A percentile compares a stretch with the other conserved stretches of the same genome.
These are phyloP conservation scores for Ditula angustiorana DNA, from an alignment of 2,888 invertebrate species.

Conservation along the genomic window DNA sequence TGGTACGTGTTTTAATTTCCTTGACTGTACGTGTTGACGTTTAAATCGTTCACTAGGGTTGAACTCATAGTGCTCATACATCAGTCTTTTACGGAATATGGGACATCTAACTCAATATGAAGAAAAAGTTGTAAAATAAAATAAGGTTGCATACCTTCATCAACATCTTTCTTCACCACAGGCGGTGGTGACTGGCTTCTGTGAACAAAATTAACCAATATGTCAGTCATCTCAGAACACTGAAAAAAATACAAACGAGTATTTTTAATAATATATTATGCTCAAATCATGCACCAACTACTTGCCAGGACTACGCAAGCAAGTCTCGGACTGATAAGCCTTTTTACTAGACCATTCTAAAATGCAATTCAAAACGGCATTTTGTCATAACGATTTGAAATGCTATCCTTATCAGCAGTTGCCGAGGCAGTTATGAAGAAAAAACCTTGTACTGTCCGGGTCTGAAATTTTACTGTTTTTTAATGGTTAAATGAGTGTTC, in stretches of 20 bases:
- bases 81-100: too few species aligned
- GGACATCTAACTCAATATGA: neutral
- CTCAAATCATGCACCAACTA: neutral
- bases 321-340: neutral
- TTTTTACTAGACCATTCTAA: neutral
- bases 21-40: too few species aligned
- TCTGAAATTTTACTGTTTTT: conserved; percentile 1
- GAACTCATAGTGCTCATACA: too few species aligned
- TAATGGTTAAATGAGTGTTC: too few species aligned
- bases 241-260: neutral
- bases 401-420: neutral
- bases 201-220: neutral
- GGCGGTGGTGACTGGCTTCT: conserved; percentile 54
- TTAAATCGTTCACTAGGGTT: too few species aligned
- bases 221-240: neutral
- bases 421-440: neutral
- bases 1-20: too few species aligned
- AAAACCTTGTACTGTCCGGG: conserved; percentile 10
- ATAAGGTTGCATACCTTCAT: conserved; percentile 28
- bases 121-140: neutral
- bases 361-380: neutral
- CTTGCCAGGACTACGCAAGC: neutral
- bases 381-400: neutral
- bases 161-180: conserved; percentile 49
- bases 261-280: neutral